Conservation (phyloP, 1,140 invertebrate genomes). For the Eriosoma lanigerum region DNA sequence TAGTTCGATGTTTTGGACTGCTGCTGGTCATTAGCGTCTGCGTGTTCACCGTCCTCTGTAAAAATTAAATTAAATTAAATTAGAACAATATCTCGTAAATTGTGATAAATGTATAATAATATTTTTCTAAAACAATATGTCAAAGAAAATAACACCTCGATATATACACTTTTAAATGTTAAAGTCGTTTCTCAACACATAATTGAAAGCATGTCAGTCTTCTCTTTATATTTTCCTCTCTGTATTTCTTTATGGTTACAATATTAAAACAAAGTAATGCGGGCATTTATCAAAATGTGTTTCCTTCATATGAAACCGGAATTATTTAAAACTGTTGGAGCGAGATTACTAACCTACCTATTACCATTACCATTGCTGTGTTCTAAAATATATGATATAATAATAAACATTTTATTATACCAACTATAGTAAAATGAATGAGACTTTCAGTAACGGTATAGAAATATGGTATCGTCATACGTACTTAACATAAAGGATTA, state of each 20-base stretch:
- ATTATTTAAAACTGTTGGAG: constrained; percentile 10
- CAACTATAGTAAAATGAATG: constrained; percentile 4
- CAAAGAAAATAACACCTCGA: neutral
- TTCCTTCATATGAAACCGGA: constrained; percentile 14
- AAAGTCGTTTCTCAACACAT: neutral
- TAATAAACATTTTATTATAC: neutral
- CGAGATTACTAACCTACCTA: neutral
- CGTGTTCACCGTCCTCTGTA: neutral
- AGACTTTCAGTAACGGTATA: neutral
- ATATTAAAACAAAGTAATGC: neutral
- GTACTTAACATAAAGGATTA: neutral
- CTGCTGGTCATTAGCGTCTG: neutral
- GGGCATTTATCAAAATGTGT: neutral
- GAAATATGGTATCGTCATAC: neutral
- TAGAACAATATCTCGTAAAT: too few relatives aligned
- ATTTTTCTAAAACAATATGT: too few relatives aligned
- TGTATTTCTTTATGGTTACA: neutral
- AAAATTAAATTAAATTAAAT: neutral
- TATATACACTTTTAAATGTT: neutral
- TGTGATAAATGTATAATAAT: too few relatives aligned
- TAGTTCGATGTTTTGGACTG: constrained; percentile 56
- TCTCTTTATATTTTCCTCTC: too few relatives aligned
- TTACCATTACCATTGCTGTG: neutral
- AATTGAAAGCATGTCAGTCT: too few relatives aligned
- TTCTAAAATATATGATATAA: neutral